Evolutionary conservation across 2,888 invertebrate genomes (phyloP).

Genomic region (Rhopalosiphum nymphaeae): DNA sequence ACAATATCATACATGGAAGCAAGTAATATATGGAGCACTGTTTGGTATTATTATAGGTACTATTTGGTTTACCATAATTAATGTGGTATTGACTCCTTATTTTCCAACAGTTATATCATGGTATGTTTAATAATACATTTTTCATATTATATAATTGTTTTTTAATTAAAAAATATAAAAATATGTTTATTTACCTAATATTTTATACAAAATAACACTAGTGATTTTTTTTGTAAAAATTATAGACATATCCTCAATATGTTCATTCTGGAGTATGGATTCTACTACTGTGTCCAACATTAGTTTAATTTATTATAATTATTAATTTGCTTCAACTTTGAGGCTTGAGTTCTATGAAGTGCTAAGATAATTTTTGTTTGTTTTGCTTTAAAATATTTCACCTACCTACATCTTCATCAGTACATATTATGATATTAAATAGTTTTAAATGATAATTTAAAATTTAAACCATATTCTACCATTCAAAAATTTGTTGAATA

Average conservation of each 20-base stretch:
- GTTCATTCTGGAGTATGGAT: slow-evolving; percentile 34
- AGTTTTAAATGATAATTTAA: slow-evolving; percentile 17
- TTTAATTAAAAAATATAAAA: slow-evolving; percentile 11
- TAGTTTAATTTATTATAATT: slow-evolving; percentile 17
- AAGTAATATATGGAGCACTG: slow-evolving; percentile 84
- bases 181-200: slow-evolving; percentile 35
- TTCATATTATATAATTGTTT: slow-evolving; percentile 41
- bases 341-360: neutral
- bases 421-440: neutral
- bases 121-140: slow-evolving; percentile 74
- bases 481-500: neutral
- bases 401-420: neutral
- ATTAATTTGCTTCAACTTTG: slow-evolving; percentile 8
- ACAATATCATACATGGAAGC: slow-evolving; percentile 85
- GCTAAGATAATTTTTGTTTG: neutral
- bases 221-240: slow-evolving; percentile 22
- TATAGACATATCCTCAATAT: slow-evolving; percentile 31
- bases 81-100: slow-evolving; percentile 83
- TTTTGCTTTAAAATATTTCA: neutral
- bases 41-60: slow-evolving; percentile 82
- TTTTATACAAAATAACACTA: slow-evolving; percentile 10
- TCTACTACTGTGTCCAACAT: neutral
- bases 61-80: slow-evolving; percentile 86
- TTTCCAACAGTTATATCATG: slow-evolving; percentile 88
- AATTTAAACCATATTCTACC: neutral